A percentile compares a stretch with the other conserved stretches of the same genome.
Conservation (phyloP, 2,888 invertebrate species). For the Trachelus stipa region DNA sequence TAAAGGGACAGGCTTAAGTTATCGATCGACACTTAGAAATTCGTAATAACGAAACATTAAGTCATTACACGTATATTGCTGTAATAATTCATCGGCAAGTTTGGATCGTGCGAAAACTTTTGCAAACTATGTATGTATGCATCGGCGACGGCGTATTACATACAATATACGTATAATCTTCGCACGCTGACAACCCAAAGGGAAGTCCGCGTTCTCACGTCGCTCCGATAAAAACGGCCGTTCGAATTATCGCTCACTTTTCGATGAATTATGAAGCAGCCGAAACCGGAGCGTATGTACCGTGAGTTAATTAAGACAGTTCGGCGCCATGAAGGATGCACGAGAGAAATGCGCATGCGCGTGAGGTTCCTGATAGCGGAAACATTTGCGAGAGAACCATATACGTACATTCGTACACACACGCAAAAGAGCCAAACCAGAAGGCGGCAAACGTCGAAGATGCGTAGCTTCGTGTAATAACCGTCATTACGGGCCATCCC, state of each 20-base stretch:
- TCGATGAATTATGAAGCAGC: constrained; percentile 14
- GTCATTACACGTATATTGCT: neutral
- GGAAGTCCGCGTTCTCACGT: constrained; percentile 14
- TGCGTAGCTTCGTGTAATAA: constrained; percentile 29
- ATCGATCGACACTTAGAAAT: neutral
- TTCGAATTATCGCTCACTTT: constrained; percentile 21
- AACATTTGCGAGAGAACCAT: neutral
- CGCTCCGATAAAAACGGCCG: constrained; percentile 16
- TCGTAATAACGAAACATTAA: neutral
- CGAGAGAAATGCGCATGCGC: neutral
- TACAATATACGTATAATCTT: neutral
- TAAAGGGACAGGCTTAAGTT: neutral
- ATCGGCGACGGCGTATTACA: neutral
- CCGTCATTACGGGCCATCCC: constrained; percentile 43
- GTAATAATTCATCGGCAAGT: neutral
- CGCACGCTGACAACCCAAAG: neutral
- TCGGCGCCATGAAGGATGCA: constrained; percentile 9
- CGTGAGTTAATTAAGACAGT: constrained; percentile 19
- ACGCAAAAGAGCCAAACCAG: neutral
- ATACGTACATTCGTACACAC: neutral
- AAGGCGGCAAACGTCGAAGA: neutral
- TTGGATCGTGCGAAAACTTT: neutral
- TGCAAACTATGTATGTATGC: neutral
- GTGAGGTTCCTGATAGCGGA: constrained; percentile 2
- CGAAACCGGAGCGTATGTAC: constrained; percentile 2